phyloP scores from a whole-genome alignment of 2,797 vertebrate genomes.

The Acrossocheilus fasciatus region DNA sequence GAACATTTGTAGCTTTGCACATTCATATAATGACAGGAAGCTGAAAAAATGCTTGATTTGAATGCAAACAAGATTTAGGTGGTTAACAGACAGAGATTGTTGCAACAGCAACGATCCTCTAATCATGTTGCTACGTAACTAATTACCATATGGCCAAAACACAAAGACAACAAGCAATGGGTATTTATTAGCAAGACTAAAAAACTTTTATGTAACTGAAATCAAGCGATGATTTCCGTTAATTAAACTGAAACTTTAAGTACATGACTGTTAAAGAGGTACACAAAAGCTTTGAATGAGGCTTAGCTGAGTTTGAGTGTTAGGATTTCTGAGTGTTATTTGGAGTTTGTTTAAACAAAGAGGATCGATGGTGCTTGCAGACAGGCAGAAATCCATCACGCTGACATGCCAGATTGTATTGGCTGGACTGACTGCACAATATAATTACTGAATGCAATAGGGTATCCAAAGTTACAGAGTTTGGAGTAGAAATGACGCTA shows the following conservation, averaged over 20 bases:
- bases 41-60: not conserved
- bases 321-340: not conserved
- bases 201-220: not conserved
- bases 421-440: not conserved
- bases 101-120: not conserved
- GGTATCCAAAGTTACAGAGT: not conserved
- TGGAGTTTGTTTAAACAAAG: not conserved
- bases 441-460: not conserved
- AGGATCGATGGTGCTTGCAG: not conserved
- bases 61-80: not conserved
- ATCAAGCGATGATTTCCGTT: not conserved
- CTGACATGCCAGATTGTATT: not conserved
- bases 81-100: not conserved
- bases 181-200: not conserved
- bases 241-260: not conserved
- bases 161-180: not conserved
- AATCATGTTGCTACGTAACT: not conserved
- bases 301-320: not conserved
- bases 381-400: not conserved
- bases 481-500: not conserved
- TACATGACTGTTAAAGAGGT: not conserved
- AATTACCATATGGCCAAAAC: not conserved
- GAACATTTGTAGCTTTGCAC: not conserved
- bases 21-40: not conserved
- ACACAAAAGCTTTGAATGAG: not conserved